Evolutionary conservation across 2,113 vertebrate species (phyloP), one percentile per base, ranked within the genome.

Genomic region (Trogon surrucura): DNA sequence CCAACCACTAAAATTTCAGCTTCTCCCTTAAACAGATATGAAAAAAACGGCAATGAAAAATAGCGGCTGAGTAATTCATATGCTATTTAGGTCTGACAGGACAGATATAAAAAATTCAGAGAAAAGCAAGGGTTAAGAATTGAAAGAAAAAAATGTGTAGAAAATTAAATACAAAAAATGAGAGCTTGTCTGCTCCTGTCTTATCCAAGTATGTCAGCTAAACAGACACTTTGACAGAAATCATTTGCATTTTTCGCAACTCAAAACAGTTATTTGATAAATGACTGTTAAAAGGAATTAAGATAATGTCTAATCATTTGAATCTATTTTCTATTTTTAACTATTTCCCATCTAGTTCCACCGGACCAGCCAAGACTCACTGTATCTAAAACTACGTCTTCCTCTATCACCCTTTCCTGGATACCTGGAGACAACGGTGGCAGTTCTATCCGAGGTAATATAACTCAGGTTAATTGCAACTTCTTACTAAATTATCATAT

Each of bases 321-420:
- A 96, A 94, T 95, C 69, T 97, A 83, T 97, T 94, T 94, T 96
- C 91, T 98, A 14, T 94, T 97, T 97, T 97, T 96, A 94, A 84
- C 94, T 85, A 19, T 93, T 95, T 95, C 91, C 75, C 48, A 23
- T 94, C 80, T 93, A 99, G 99, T 99, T 85, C 99, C 99, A 85
- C 99, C 99, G 62, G 99, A 99, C 97, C 99, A 99, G 94, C 99
- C 99, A 60, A 99, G 99, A 77, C 99, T 99, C 82, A 99, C 99
- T 1, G 99, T 99, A 79, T 99, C 99, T 94, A 99, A 99, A 98
- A 99, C 99, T 10, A 99, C 99, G 7, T 99, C 99, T 84, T 99
- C 99, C 77, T 99, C 99, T 69, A 99, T 99, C 96, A 99, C 99
- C 13, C 98, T 99, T 83, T 99, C 99, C 58, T 99, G 99, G 99